Conservation (phyloP, 2,888 invertebrate species). For the Eucriotettix oculatus region DNA sequence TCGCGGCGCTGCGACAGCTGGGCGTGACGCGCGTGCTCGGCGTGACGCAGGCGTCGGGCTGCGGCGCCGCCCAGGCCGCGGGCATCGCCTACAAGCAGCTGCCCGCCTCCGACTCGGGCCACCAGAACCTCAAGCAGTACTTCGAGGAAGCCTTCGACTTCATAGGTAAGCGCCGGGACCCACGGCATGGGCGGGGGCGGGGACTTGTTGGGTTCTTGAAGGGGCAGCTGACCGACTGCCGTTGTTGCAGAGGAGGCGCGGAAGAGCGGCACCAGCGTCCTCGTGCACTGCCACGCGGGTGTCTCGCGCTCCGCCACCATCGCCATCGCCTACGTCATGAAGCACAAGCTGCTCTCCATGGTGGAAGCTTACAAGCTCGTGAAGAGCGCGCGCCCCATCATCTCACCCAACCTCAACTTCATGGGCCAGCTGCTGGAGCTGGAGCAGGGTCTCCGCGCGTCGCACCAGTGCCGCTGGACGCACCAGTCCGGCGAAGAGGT, state of each 20-base stretch:
- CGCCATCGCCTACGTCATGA: slow-evolving; percentile 89
- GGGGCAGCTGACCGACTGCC: too few species aligned
- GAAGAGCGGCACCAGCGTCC: slow-evolving; percentile 51
- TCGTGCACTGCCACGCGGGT: slow-evolving; percentile 91
- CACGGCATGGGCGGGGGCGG: too few species aligned
- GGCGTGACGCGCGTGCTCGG: slow-evolving; percentile 65
- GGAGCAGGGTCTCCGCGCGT: slow-evolving; percentile 46
- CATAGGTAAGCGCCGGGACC: slow-evolving; percentile 39
- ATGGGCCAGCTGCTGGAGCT: slow-evolving; percentile 78
- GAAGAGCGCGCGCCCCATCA: slow-evolving; percentile 69
- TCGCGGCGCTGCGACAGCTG: slow-evolving; percentile 41
- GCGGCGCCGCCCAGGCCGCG: slow-evolving; percentile 48
- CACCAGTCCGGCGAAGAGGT: slow-evolving; percentile 34
- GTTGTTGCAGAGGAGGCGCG: slow-evolving; percentile 49
- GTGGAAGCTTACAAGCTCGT: slow-evolving; percentile 79
- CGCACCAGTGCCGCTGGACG: slow-evolving; percentile 33
- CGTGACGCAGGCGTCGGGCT: slow-evolving; percentile 62
- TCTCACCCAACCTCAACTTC: slow-evolving; percentile 90
- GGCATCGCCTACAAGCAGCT: slow-evolving; percentile 58
- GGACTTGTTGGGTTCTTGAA: too few species aligned
- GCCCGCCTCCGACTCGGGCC: slow-evolving; percentile 66
- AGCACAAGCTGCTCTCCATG: slow-evolving; percentile 64
- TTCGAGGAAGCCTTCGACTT: slow-evolving; percentile 75
- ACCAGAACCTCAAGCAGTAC: slow-evolving; percentile 75
- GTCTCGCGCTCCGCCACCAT: slow-evolving; percentile 88